A percentile compares a stretch with the other conserved stretches of the same genome.
Evolutionary conservation across 2,888 invertebrate genomes (phyloP).

Genomic region (Acronicta alni): DNA sequence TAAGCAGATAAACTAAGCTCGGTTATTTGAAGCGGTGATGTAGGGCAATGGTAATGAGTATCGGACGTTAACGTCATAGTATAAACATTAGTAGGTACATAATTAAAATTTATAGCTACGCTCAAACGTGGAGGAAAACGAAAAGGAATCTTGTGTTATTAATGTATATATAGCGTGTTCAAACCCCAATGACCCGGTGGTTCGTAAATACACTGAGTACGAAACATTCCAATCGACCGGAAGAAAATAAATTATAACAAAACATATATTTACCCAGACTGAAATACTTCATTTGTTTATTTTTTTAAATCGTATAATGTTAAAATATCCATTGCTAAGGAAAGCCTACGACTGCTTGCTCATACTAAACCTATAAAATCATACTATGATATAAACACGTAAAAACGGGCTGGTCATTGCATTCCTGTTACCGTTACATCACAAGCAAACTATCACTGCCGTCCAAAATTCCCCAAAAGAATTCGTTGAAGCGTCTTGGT

Average conservation of each 20-base stretch:
- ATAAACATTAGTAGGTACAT: conserved; percentile 18
- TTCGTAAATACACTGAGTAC: conserved; percentile 3
- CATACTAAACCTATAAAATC: not conserved
- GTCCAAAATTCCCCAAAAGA: conserved; percentile 39
- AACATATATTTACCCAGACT: not conserved
- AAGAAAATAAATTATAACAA: conserved; percentile 16
- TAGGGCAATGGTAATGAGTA: conserved; percentile 31
- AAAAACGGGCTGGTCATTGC: conserved; percentile 33
- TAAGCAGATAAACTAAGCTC: conserved; percentile 28
- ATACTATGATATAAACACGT: conserved; percentile 14
- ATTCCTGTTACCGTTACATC: conserved; percentile 13
- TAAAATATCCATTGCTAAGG: too few relatives aligned
- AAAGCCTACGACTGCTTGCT: too few relatives aligned
- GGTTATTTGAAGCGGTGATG: conserved; percentile 27
- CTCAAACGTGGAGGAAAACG: conserved; percentile 23
- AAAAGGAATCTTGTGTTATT: conserved; percentile 24
- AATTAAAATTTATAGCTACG: conserved; percentile 15
- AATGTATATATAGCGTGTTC: conserved; percentile 26
- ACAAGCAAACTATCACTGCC: conserved; percentile 9
- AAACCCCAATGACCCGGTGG: conserved; percentile 12
- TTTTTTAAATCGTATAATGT: too few relatives aligned
- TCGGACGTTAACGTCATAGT: conserved; percentile 28
- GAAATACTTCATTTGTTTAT: conserved; percentile 1
- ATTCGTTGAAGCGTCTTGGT: conserved; percentile 22
- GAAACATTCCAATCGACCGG: conserved; percentile 10